Evolutionary conservation across 2,888 invertebrate species (phyloP).

Genomic region (Pollenia labialis): DNA sequence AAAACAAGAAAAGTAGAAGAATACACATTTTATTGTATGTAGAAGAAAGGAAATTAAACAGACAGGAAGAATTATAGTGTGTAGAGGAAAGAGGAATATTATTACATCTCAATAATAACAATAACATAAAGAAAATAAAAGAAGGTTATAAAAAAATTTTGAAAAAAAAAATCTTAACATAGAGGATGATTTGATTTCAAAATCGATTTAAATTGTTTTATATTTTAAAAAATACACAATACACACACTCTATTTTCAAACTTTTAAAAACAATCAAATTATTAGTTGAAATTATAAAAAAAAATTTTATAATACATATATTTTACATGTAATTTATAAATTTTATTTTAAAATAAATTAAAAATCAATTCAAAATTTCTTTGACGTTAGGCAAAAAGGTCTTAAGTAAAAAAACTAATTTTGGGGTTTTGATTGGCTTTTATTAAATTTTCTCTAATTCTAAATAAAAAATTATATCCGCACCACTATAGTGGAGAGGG

Average conservation of each 20-base stretch:
- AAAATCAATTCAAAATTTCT: too few relatives aligned
- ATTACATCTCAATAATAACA: neutral
- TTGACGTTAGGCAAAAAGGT: too few relatives aligned
- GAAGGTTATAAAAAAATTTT: neutral
- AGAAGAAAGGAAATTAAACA: conserved; percentile 67
- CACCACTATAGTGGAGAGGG: too few relatives aligned
- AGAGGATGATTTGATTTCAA: conserved; percentile 42
- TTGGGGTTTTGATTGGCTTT: too few relatives aligned
- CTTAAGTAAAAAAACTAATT: too few relatives aligned
- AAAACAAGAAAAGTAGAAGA: conserved; percentile 70
- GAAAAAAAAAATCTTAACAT: conserved; percentile 7
- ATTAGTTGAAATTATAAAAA: neutral
- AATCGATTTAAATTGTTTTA: conserved; percentile 11
- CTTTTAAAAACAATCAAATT: too few relatives aligned
- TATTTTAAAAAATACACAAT: neutral
- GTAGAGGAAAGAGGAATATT: conserved; percentile 55
- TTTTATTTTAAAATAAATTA: too few relatives aligned
- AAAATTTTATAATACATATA: too few relatives aligned
- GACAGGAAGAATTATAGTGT: conserved; percentile 67
- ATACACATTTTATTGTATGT: conserved; percentile 66
- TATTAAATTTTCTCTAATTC: too few relatives aligned
- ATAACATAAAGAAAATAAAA: conserved; percentile 14
- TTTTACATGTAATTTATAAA: too few relatives aligned
- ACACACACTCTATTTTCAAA: conserved; percentile 6
- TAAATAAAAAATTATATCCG: too few relatives aligned